Percentiles rank a stretch among this genome's conserved stretches.
These are phyloP conservation scores for Schizopygopsis malacanthus DNA, from an alignment of 2,797 vertebrate genomes.

Conservation along the genomic window DNA sequence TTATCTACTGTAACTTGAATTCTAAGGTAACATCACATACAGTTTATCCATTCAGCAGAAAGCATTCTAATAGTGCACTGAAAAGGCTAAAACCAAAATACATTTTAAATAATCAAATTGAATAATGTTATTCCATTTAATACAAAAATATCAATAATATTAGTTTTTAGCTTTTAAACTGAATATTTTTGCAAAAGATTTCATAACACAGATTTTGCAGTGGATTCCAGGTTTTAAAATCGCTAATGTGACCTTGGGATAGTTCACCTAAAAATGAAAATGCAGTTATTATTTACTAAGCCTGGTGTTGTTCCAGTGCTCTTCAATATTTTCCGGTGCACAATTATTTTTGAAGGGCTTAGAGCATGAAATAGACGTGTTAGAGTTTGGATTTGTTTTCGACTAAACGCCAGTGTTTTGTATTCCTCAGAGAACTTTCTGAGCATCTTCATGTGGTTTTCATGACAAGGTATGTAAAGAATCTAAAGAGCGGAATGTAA, in stretches of 20 bases:
- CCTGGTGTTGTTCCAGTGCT: not conserved
- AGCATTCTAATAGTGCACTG: not conserved
- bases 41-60: not conserved
- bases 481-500: conserved; percentile 5
- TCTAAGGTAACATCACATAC: not conserved
- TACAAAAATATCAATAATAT: not conserved
- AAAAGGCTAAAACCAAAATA: no score
- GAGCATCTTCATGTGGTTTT: conserved; percentile 10
- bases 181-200: not conserved
- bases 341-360: not conserved
- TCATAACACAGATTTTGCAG: not conserved
- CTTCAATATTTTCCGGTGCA: not conserved
- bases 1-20: not conserved
- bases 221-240: not conserved
- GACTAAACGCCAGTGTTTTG: not conserved
- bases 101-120: not conserved
- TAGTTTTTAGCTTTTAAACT: no score
- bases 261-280: not conserved
- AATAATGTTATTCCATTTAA: not conserved
- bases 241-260: not conserved
- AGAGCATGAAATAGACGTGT: not conserved
- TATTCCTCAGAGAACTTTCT: not conserved
- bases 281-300: not conserved
- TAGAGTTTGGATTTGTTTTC: not conserved
- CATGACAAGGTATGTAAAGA: not conserved